These are phyloP conservation scores for Lophius americanus DNA, from an alignment of 2,797 vertebrate species.

Conservation along the genomic window DNA sequence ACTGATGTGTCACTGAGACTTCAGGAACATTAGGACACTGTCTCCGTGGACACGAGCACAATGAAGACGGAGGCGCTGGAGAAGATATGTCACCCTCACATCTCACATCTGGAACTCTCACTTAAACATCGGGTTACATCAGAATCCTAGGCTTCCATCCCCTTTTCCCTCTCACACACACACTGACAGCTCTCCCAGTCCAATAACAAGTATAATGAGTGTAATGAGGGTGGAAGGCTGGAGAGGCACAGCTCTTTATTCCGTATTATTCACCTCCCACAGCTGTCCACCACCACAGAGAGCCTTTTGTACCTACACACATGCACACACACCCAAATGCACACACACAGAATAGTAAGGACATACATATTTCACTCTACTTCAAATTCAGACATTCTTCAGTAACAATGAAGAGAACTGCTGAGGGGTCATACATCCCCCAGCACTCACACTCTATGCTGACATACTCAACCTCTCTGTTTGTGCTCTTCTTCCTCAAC, in stretches of 20 bases:
- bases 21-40: constrained; percentile 52
- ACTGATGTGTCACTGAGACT: constrained; percentile 73
- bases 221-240: constrained; percentile 64
- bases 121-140: constrained; percentile 16
- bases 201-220: constrained; percentile 58
- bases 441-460: constrained; percentile 25
- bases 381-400: constrained; percentile 41
- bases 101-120: constrained; percentile 43
- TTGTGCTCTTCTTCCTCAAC: constrained; percentile 10
- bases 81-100: constrained; percentile 50
- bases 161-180: constrained; percentile 1
- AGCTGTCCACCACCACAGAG: constrained; percentile 45
- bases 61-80: constrained; percentile 54
- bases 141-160: neutral
- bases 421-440: constrained; percentile 26
- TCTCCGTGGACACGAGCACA: constrained; percentile 52
- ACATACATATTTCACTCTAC: constrained; percentile 26
- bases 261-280: constrained; percentile 65
- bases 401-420: constrained; percentile 34
- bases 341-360: constrained; percentile 7
- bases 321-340: neutral
- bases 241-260: constrained; percentile 39
- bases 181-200: constrained; percentile 21
- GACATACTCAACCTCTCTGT: constrained; percentile 4
- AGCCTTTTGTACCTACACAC: constrained; percentile 38